Conservation (phyloP, 1,140 invertebrate genomes). For the Condylostylus longicornis region DNA sequence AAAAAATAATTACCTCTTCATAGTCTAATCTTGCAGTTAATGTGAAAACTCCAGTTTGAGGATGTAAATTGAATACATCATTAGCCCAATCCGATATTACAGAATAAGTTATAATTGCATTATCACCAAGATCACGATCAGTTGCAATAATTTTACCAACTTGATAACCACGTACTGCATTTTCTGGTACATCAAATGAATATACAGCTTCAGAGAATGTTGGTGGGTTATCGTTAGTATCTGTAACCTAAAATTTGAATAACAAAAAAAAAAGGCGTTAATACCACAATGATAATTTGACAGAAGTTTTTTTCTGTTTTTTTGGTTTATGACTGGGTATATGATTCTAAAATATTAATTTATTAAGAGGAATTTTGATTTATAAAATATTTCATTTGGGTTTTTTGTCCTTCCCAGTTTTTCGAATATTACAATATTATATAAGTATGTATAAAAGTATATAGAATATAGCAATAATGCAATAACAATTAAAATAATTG, state of each 20-base stretch:
- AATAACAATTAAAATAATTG: too few relatives aligned
- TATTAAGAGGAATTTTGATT: too few relatives aligned
- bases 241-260: constrained; percentile 52
- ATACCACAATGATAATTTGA: too few relatives aligned
- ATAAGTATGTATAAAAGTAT: too few relatives aligned
- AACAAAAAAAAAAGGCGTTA: too few relatives aligned
- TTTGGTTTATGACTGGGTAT: too few relatives aligned
- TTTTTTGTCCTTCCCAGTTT: too few relatives aligned
- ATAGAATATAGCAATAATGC: too few relatives aligned
- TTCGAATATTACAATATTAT: too few relatives aligned
- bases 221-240: constrained; percentile 89
- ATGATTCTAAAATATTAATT: too few relatives aligned
- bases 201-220: constrained; percentile 70
- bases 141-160: constrained; percentile 68
- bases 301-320: too few relatives aligned
- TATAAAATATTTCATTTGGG: too few relatives aligned
- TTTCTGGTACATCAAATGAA: constrained; percentile 79
- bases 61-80: constrained; percentile 83
- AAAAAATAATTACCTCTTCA: constrained; percentile 53
- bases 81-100: constrained; percentile 88
- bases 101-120: constrained; percentile 75
- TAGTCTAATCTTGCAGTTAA: constrained; percentile 79
- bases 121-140: constrained; percentile 70
- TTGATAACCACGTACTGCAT: constrained; percentile 58
- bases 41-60: constrained; percentile 76